Evolutionary conservation across 2,888 invertebrate genomes (phyloP), one percentile per base, ranked within the genome.

Genomic region (Syritta pipiens): DNA sequence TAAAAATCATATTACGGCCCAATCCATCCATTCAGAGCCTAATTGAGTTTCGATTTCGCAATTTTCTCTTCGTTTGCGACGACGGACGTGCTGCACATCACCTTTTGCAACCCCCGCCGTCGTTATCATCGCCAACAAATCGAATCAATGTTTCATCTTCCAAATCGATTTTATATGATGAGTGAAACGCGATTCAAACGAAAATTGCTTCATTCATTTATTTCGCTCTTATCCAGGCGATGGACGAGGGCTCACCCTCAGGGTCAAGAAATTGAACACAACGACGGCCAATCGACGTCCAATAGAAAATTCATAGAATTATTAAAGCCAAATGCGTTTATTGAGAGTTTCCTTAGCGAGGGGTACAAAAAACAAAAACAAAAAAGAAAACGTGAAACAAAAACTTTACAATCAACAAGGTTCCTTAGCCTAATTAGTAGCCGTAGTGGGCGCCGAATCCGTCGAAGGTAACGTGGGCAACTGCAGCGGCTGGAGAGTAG

Each of bases 361-460:
- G 46, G 4, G 35, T n/a, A 17, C 51, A 60, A 59, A 46, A 14
- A 26, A 5, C 28, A 30, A 65, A 53, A 32, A 24, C n/a, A n/a
- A n/a, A n/a, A n/a, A n/a, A n/a, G n/a, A n/a, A n/a, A n/a, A n/a
- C n/a, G n/a, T n/a, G n/a, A n/a, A 12, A 5, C 26, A 12, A 30
- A 71, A 72, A 72, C 63, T 72, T 72, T 63, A 63, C 63, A 63
- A 12, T 63, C 42, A 42, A 30, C 9, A 40, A 17, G 24, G 12
- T 20, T 42, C 14, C 12, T 30, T 1, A 37, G n/a, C 4, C 17
- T 14, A 91, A 79, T 91, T 91, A 92, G 91, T 92, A 92, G 85
- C 90, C 91, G 87, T 92, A 92, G 83, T 90, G 90, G 83, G 90
- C 90, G 81, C 90, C 91, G 69, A 91, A 89, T 81, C 92, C 92